Evolutionary conservation across 53 echinoderm and acorn worm species (phyloP), one percentile per base, ranked within the genome.

Genomic region (Echinometra lucunter): DNA sequence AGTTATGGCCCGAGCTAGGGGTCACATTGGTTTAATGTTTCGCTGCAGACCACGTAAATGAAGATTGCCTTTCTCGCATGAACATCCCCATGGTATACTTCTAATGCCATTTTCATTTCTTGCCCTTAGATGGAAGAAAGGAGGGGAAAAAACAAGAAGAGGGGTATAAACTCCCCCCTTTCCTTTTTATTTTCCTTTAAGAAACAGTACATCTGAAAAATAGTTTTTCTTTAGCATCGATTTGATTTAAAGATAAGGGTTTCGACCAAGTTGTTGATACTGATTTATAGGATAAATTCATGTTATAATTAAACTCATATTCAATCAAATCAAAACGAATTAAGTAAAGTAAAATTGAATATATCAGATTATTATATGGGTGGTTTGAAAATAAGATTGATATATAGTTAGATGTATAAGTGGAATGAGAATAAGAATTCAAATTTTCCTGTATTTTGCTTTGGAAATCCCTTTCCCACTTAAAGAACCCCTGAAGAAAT

Each of bases 1-100:
- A 58, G 63, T 82, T 83, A 60, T 94, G 94, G 60, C 94, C 85
- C 45, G 27, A 7, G 45, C 83, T 83, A 44, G 60, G 66, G 94
- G 94, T 94, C 94, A 94, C 66, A 28, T 12, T 60, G 94, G 94
- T 94, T 82, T 94, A 66, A 63, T 94, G 85, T 94, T 94, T 83
- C 94, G 67, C 13, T 44, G 19, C 94, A 83, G 94, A 94, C 94
- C 94, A 83, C 9, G 40, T 1, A 56, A 57, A 56, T 75, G 28
- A 56, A 92, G 78, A 78, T 92, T 92, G 75, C 16, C 78, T 74
- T 78, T 67, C 90, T 40, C 45, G 91, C 85, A 49, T 85, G 6
- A 15, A 6, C 37, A 85, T 45, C 85, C 85, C 85, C 21, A 12
- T 45, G 47, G 85, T 49, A 49, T 85, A 35, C n/a, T 90, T 90